Base-by-base conservation (phyloP, 2,113 vertebrate genomes). In the Alexandromys fortis region DNA sequence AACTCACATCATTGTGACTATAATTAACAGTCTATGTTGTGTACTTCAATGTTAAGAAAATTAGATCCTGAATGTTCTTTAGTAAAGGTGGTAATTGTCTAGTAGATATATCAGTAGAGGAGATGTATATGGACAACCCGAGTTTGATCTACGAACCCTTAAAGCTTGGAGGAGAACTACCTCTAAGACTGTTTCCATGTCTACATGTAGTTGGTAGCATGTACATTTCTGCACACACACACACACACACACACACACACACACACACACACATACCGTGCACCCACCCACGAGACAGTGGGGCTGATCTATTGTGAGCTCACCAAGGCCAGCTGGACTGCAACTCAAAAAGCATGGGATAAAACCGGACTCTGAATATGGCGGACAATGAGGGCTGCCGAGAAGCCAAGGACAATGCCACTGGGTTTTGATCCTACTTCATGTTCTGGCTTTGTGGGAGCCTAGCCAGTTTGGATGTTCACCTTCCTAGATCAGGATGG, bases 181-280 rank as follows among this genome's bases (percentile, higher is more conserved):
- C 11, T n/a, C 7, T 12, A 24, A 38, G 35, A 58, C 10, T 58
- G 22, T 21, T 58, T 21, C 12, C 33, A 22, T 81, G 52, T 58
- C 22, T 22, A 82, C 22, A 58, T 24, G 35, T 14, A 61, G 11
- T 61, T 38, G 22, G 2, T 24, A 58, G 35, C 21, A 24, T 58
- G 11, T 0, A n/a, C 0, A n/a, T 58, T n/a, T 11, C 10, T 81
- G 47, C 2, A n/a, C 7, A 79, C 5, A n/a, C 16, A 52, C 13
- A 28, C 7, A 77, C 26, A 30, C 7, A 78, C 5, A n/a, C 14
- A 52, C 13, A 28, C 3, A 77, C 26, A 30, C 5, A 77, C 13
- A 78, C 1, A 49, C 14, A 33, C 30, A 33, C 5, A 49, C 13
- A 19, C n/a, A n/a, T n/a, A n/a, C n/a, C n/a, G n/a, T n/a, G n/a